A percentile compares a stretch with the other conserved stretches of the same genome.
Evolutionary conservation across 2,888 invertebrate species (phyloP).

Genomic region (Timema cristinae): DNA sequence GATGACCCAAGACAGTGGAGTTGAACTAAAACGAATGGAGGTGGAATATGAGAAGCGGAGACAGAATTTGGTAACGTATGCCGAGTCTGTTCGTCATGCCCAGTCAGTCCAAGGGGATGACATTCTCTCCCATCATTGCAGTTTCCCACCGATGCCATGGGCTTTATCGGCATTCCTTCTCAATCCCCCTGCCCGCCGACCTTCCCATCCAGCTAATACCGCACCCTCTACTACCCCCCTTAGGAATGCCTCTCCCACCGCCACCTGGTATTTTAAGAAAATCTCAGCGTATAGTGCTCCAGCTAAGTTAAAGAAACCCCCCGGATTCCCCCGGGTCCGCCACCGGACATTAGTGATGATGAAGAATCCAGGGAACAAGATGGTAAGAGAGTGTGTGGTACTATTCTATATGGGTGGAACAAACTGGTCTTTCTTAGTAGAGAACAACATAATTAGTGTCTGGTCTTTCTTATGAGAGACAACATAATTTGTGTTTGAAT

Average conservation of each 20-base stretch:
- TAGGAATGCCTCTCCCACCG: constrained; percentile 51
- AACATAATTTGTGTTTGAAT: no score
- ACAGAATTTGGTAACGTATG: constrained; percentile 83
- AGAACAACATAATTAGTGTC: no score
- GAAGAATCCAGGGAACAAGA: constrained; percentile 45
- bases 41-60: constrained; percentile 89
- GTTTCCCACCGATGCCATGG: constrained; percentile 37
- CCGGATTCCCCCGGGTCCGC: constrained; percentile 87
- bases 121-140: constrained; percentile 69
- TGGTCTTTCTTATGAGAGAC: no score
- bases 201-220: constrained; percentile 36
- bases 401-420: no score
- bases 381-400: constrained; percentile 9
- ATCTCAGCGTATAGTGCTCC: constrained; percentile 51
- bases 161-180: constrained; percentile 41
- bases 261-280: constrained; percentile 71
- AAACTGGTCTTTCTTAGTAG: no score
- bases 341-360: constrained; percentile 65
- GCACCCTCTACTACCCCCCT: constrained; percentile 23
- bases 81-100: constrained; percentile 92
- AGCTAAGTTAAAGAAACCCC: constrained; percentile 48
- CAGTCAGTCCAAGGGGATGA: constrained; percentile 91
- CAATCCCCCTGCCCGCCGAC: constrained; percentile 52
- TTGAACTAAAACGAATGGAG: constrained; percentile 84
- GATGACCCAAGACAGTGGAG: constrained; percentile 94